Base-by-base conservation (phyloP, 2,888 invertebrate species). In the Unio delphinus region DNA sequence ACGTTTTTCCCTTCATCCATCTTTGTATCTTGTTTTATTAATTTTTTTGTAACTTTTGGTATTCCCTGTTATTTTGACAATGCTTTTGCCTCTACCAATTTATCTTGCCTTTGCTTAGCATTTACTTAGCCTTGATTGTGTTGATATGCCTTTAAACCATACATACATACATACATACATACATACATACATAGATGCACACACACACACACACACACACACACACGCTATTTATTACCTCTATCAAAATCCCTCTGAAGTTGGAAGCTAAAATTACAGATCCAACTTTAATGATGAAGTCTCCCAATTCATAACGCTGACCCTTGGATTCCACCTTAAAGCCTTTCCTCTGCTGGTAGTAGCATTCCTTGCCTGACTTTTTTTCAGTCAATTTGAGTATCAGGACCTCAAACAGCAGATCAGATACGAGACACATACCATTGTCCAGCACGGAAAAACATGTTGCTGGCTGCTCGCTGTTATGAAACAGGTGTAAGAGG, bases 401-500 rank as follows among this genome's bases (percentile, higher is more conserved):
- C 0, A 98, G 91, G 67, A 96, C 90, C 90, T 98, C 98, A 87
- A 98, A 97, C 4, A 97, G 92, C 1, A 95, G 94, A 87, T 98
- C 98, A 0, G 97, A 96, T 55, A 96, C 95, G 0, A 98, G 92
- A 3, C 96, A 95, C 55, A 96, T 94, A 0, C 96, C 96, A 0
- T 90, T 90, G 80, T 98, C 98, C 11, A 98, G 91, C 54, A 97
- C 93, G 15, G 97, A 95, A 91, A 97, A 98, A 4, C 96, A 96
- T 0, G 97, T 95, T 0, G 96, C 97, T 0, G 98, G 98, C 87
- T 96, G 95, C 88, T 98, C 98, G 0, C 96, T 97, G 90, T 98
- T 96, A 91, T 98, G 97, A 15, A 98, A 92, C n/a, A 98, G 94
- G 90, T 97, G 96, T 0, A 97, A 94, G 0, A 95, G 94, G 84